These are phyloP conservation scores for Notodonta dromedarius DNA, from an alignment of 2,888 invertebrate species.

Conservation along the genomic window DNA sequence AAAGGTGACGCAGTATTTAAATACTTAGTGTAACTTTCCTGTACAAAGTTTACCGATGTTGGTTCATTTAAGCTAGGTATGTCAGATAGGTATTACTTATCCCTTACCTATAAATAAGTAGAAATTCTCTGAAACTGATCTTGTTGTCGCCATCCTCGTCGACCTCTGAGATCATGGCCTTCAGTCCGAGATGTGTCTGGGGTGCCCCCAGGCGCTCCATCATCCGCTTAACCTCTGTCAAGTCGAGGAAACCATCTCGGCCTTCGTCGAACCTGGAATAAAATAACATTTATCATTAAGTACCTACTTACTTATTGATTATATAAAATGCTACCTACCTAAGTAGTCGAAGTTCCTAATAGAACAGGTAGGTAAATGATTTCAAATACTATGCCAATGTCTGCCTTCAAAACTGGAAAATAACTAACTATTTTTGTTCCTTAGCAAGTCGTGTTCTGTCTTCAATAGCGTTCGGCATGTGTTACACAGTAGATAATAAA, in stretches of 20 bases:
- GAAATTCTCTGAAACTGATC: slow-evolving; percentile 96
- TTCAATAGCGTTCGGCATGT: background rate
- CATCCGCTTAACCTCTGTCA: slow-evolving; percentile 96
- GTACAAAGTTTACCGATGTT: too few species aligned
- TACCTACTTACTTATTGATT: background rate
- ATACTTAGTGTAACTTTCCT: too few species aligned
- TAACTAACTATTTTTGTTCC: background rate
- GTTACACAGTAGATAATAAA: slow-evolving; percentile 18
- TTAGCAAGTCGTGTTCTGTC: background rate
- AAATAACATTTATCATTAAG: slow-evolving; percentile 20
- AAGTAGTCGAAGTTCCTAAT: too few species aligned
- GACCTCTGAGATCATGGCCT: slow-evolving; percentile 97
- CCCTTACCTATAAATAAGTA: slow-evolving; percentile 87
- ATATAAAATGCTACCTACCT: too few species aligned
- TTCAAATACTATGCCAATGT: too few species aligned
- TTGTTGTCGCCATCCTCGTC: slow-evolving; percentile 94
- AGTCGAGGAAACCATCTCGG: slow-evolving; percentile 94
- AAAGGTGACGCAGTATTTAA: too few species aligned
- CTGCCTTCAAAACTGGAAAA: too few species aligned
- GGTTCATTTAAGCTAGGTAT: too few species aligned
- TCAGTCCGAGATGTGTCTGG: slow-evolving; percentile 97
- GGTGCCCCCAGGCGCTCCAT: slow-evolving; percentile 98
- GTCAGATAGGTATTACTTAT: background rate
- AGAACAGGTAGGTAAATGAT: too few species aligned
- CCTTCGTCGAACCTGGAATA: slow-evolving; percentile 94